Base-by-base conservation (phyloP, 2,113 vertebrate genomes). In the Archocentrus centrarchus region DNA sequence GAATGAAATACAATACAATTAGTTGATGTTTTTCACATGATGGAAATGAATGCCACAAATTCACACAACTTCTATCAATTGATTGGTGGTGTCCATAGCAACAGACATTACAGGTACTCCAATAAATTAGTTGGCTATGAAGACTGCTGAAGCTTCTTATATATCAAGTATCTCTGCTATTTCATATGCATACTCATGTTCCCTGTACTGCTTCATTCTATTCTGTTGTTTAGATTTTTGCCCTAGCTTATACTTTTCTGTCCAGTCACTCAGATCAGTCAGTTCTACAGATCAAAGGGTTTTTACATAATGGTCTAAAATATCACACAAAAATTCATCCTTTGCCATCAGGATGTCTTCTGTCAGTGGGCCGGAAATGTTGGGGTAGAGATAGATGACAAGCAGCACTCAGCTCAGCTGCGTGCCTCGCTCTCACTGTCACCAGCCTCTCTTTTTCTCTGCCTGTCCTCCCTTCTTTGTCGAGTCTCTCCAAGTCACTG, bases 231-330 rank as follows among this genome's bases (percentile, higher is more conserved):
- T 76, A 13, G 7, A 62, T 32, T 70, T 78, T n/a, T 68, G 18
- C 59, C 20, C 37, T 50, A 32, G 30, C 17, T 62, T 79, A 77
- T 63, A 59, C 35, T 60, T 80, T 78, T 70, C 50, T 62, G 59
- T 80, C 18, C 37, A 76, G 32, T 82, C 50, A 84, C 70, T 85
- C 84, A 53, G 44, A 53, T 73, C 66, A 77, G 39, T 37, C 62
- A 44, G 37, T 20, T 68, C 70, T 3, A 64, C 60, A 81, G 81
- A 88, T 88, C 80, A 83, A 81, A 86, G 62, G 66, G 22, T 80
- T 82, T 85, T 80, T 75, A 75, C 1, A 41, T 83, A 88, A 91
- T 87, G 82, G 75, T 81, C 68, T 75, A 77, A 47, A 79, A 83
- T 80, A 79, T 86, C 59, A 76, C 70, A 82, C 73, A 62, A 24